A percentile compares a stretch with the other conserved stretches of the same genome.
phyloP scores from a whole-genome alignment of 2,797 vertebrate genomes.

The Pseudomugil gertrudae region DNA sequence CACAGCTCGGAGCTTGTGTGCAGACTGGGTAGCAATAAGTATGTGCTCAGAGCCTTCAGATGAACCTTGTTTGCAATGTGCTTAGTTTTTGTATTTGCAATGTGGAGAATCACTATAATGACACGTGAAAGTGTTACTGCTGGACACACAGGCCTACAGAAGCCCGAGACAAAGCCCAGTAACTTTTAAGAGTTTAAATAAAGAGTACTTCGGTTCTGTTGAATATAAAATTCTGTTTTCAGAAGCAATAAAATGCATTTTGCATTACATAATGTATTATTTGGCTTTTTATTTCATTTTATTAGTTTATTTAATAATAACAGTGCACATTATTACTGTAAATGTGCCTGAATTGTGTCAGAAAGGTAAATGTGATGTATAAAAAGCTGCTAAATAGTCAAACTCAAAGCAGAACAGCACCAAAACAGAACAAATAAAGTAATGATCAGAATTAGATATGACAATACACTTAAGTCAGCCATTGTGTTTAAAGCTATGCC shows the following conservation, averaged over 20 bases:
- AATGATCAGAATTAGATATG: background rate
- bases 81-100: slow-evolving; percentile 18
- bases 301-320: background rate
- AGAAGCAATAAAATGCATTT: background rate
- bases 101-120: background rate
- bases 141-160: background rate
- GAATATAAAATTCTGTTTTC: background rate
- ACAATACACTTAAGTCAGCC: background rate
- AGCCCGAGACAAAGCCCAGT: background rate
- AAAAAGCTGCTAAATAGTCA: background rate
- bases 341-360: background rate
- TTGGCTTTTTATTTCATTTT: background rate
- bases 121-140: slow-evolving; percentile 7
- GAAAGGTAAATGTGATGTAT: background rate
- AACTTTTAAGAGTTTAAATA: background rate
- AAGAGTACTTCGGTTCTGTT: background rate
- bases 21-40: slow-evolving; percentile 63
- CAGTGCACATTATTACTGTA: background rate
- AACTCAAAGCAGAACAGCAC: background rate
- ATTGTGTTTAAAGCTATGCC: background rate
- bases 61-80: slow-evolving; percentile 48
- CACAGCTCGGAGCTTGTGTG: slow-evolving; percentile 43
- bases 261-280: background rate
- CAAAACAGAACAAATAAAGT: background rate
- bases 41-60: slow-evolving; percentile 59